Evolutionary conservation across 2,888 invertebrate species (phyloP), one percentile per base, ranked within the genome.

Genomic region (Tuta absoluta): DNA sequence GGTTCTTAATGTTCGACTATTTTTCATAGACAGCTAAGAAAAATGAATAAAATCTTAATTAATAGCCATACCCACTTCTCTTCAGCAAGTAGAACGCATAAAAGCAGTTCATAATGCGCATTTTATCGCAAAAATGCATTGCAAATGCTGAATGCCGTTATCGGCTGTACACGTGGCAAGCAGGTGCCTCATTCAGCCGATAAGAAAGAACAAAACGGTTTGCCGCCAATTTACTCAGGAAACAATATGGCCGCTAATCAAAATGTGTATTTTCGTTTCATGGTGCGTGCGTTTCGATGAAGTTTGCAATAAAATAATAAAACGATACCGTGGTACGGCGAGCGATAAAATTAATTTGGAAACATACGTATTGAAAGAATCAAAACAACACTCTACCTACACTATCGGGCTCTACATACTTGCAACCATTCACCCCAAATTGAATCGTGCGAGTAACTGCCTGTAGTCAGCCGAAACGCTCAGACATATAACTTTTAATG

Each of bases 101-200:
- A 53, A 53, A 24, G 7, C 21, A 53, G 28, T n/a, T 17, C 56
- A 17, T 56, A 21, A 56, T 33, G 17, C 7, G 17, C 17, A 33
- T 38, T 37, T n/a, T 38, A 38, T 58, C 58, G 38, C 38, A 24
- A 38, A 58, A 58, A 58, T 58, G 58, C 38, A 58, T 58, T 38
- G 38, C 58, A 14, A 58, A 58, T 58, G 19, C 38, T 58, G 51
- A 23, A 21, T 49, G 21, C 12, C 23, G 23, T 53, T 38, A 58
- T 21, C 37, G 38, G 38, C 58, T 37, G 21, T 12, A n/a, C 58
- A 58, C 58, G 58, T 58, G 38, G 19, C 19, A n/a, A 19, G 21
- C 58, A 21, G 37, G 58, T 58, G 58, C 58, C 58, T 33, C 38
- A 19, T 38, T 58, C 58, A 14, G 37, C 37, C 58, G 58, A 58